Percentiles rank a stretch among this genome's conserved stretches.
These are phyloP conservation scores for Tapirus indicus DNA, from an alignment of 2,797 vertebrate genomes.

Conservation along the genomic window DNA sequence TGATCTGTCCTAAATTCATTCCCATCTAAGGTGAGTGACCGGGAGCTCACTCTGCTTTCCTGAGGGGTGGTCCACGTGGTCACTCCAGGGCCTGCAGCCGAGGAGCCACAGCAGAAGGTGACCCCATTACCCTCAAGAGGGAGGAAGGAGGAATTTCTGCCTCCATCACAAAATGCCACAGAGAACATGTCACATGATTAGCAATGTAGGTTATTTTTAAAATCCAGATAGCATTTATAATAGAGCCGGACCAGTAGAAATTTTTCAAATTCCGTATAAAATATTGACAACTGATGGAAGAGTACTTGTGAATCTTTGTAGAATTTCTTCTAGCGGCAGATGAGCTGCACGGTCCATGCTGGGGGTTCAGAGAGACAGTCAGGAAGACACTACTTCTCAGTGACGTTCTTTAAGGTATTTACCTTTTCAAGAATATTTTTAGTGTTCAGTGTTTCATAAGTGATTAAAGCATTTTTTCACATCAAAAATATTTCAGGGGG, in stretches of 20 bases:
- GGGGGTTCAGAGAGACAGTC: not conserved
- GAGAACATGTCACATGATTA: rapidly evolving
- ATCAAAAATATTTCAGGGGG: not conserved
- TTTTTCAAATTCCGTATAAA: not conserved
- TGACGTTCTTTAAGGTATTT: not conserved
- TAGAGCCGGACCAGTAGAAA: not conserved
- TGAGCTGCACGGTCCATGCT: not conserved
- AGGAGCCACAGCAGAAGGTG: not conserved
- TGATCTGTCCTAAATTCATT: too few relatives aligned
- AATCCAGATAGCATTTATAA: not conserved
- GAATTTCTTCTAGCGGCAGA: not conserved
- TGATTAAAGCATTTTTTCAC: not conserved
- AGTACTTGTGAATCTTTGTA: not conserved
- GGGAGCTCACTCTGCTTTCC: not conserved
- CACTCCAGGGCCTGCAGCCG: not conserved
- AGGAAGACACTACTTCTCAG: not conserved
- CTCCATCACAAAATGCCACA: rapidly evolving
- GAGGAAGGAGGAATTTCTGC: not conserved
- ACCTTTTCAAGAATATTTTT: not conserved
- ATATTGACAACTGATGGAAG: not conserved
- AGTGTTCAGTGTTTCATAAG: not conserved
- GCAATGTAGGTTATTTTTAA: too few relatives aligned
- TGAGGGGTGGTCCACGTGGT: not conserved
- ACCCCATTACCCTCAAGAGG: not conserved
- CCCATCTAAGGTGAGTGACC: not conserved